Evolutionary conservation across 2,797 vertebrate species (phyloP), one percentile per base, ranked within the genome.

Genomic region (Dallia pectoralis): DNA sequence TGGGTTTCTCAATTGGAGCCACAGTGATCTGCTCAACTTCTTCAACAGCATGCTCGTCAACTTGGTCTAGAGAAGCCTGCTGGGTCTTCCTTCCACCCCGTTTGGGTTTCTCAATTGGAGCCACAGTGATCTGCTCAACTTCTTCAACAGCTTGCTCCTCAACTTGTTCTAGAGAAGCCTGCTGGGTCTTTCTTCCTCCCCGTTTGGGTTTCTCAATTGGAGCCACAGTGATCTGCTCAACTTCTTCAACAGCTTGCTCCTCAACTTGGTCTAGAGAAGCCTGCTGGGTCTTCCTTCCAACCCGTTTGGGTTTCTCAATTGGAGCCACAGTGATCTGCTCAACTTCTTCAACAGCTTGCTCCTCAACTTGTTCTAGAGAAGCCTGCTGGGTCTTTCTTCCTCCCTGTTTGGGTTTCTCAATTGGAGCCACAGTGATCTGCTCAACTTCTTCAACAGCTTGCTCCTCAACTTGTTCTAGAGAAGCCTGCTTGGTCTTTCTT

Each of bases 281-380:
- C 18, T 8, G 44, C 62, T 81, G 77, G 22, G 29, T n/a, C 48
- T 25, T 79, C 66, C 44, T 72, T 30, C 6, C 29, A 70, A 83
- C 85, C 82, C 76, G 87, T 40, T 68, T 83, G 2, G 59, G 14
- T 69, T 83, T 92, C 61, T 83, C 81, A 16, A 63, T 72, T 0
- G 78, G 78, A 33, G n/a, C 65, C 14, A 14, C 59, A 14, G 12
- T 29, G 22, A 25, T 62, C 19, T 62, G 18, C 65, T 40, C 40
- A 44, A 11, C 40, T 44, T 4, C 40, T 44, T 30, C 67, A 2
- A 59, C 49, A 0, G 32, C 40, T 7, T 22, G 7, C 47, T 70
- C 68, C 0, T 53, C 61, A 44, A 44, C 40, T 1, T 44, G 40
- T 6, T 44, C 40, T 44, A 2, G 40, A 44, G 40, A 44, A 22